Evolutionary conservation across 2,888 invertebrate species (phyloP).

Genomic region (Phengaris arion): DNA sequence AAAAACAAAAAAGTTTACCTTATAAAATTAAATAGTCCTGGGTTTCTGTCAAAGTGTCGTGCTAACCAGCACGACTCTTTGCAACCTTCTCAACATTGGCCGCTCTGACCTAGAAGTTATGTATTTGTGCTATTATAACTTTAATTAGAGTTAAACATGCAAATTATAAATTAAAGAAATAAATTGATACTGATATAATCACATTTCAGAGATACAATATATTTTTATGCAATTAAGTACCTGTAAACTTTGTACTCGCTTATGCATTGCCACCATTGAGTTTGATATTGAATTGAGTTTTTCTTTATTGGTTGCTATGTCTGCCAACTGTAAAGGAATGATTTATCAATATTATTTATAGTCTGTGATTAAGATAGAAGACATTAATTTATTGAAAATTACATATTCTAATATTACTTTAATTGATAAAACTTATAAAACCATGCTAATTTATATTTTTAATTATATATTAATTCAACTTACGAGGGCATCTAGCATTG

Average conservation of each 20-base stretch:
- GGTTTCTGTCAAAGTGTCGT: too few relatives aligned
- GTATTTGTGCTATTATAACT: not conserved
- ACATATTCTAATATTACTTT: not conserved
- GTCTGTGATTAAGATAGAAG: too few relatives aligned
- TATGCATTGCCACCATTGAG: conserved; percentile 66
- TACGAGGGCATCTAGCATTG: conserved; percentile 69
- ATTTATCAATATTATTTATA: conserved; percentile 25
- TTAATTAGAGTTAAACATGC: too few relatives aligned
- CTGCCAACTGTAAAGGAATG: conserved; percentile 57
- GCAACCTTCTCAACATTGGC: conserved; percentile 66
- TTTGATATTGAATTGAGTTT: conserved; percentile 62
- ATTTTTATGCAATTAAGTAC: conserved; percentile 41
- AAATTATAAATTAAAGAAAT: too few relatives aligned
- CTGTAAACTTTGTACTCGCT: conserved; percentile 64
- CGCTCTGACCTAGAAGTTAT: conserved; percentile 56
- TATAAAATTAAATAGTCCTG: conserved; percentile 44
- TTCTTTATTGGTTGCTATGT: conserved; percentile 67
- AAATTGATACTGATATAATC: too few relatives aligned
- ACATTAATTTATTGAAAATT: too few relatives aligned
- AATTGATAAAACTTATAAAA: not conserved
- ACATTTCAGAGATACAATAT: too few relatives aligned
- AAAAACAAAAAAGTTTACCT: not conserved
- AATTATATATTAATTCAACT: conserved; percentile 33
- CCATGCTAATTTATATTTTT: not conserved
- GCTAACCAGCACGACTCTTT: conserved; percentile 48